Evolutionary conservation across 2,797 vertebrate species (phyloP).

Genomic region (Sebastes steindachneri): DNA sequence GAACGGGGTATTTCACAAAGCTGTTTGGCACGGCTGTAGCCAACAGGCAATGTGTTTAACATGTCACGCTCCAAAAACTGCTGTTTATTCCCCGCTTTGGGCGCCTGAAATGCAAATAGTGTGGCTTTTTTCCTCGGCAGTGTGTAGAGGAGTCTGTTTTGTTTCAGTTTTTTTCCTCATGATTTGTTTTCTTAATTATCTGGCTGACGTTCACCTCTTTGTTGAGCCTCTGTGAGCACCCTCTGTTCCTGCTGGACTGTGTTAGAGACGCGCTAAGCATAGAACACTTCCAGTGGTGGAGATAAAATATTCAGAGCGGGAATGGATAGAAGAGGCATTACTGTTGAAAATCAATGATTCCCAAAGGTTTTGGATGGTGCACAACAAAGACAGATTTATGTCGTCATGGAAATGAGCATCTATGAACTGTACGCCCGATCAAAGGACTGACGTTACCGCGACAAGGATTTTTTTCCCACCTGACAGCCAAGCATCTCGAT

Average conservation of each 20-base stretch:
- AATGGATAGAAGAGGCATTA: conserved; percentile 36
- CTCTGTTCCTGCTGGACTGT: conserved; percentile 57
- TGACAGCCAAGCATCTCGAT: conserved; percentile 41
- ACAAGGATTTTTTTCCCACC: conserved; percentile 11
- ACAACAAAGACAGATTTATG: conserved; percentile 52
- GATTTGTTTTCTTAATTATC: conserved; percentile 77
- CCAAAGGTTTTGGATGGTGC: conserved; percentile 40
- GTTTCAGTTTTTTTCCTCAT: conserved; percentile 59
- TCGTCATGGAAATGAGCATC: conserved; percentile 46
- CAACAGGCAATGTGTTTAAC: conserved; percentile 82
- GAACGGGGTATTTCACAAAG: conserved; percentile 74
- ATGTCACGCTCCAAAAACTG: conserved; percentile 82
- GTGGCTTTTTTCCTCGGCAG: conserved; percentile 50
- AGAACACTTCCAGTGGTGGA: conserved; percentile 38
- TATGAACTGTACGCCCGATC: conserved; percentile 41
- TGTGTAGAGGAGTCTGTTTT: conserved; percentile 56
- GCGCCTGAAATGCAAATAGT: conserved; percentile 76
- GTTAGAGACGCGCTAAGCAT: conserved; percentile 40
- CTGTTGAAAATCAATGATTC: conserved; percentile 50
- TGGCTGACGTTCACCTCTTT: conserved; percentile 66
- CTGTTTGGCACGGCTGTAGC: conserved; percentile 68
- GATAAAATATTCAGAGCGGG: conserved; percentile 48
- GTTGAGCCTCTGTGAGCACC: conserved; percentile 40
- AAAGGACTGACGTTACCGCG: conserved; percentile 44
- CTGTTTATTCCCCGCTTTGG: conserved; percentile 76